Percentiles rank a stretch among this genome's conserved stretches.
Evolutionary conservation across 2,113 vertebrate species (phyloP).

Genomic region (Myxocyprinus asiaticus): DNA sequence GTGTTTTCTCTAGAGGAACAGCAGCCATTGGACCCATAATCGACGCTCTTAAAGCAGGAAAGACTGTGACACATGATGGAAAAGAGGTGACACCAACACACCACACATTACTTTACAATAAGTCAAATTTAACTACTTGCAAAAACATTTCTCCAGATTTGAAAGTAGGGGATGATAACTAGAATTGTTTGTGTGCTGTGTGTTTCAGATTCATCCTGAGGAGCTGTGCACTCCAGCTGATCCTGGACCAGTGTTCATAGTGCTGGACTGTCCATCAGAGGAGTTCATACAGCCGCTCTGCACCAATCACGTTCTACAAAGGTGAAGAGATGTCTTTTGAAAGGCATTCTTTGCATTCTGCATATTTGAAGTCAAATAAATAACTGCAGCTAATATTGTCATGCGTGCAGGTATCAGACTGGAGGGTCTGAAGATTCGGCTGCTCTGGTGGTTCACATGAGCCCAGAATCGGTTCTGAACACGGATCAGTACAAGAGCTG

Average conservation of each 20-base stretch:
- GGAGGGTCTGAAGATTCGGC: constrained; percentile 69
- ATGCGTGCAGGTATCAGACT: constrained; percentile 77
- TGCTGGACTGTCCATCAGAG: constrained; percentile 89
- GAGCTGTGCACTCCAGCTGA: constrained; percentile 87
- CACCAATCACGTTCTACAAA: constrained; percentile 62
- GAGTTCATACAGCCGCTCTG: constrained; percentile 83
- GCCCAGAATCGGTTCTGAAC: constrained; percentile 81
- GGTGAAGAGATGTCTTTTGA: constrained; percentile 56
- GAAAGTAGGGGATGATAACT: too few relatives aligned
- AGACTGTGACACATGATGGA: constrained; percentile 80
- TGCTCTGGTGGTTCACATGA: constrained; percentile 86
- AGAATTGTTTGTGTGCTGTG: not conserved
- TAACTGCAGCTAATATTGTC: too few relatives aligned
- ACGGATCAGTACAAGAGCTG: constrained; percentile 83
- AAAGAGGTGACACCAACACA: constrained; percentile 77
- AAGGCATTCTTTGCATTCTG: too few relatives aligned
- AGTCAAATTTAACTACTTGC: too few relatives aligned
- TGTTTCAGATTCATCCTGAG: constrained; percentile 83
- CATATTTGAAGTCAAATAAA: too few relatives aligned
- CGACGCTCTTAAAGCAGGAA: constrained; percentile 81
- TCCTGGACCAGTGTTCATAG: constrained; percentile 82
- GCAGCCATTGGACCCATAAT: constrained; percentile 89
- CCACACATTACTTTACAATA: too few relatives aligned
- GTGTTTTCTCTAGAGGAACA: constrained; percentile 78
- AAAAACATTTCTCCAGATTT: too few relatives aligned